These are phyloP conservation scores for Platynereis dumerilii DNA, from an alignment of 2,888 invertebrate genomes.

Conservation along the genomic window DNA sequence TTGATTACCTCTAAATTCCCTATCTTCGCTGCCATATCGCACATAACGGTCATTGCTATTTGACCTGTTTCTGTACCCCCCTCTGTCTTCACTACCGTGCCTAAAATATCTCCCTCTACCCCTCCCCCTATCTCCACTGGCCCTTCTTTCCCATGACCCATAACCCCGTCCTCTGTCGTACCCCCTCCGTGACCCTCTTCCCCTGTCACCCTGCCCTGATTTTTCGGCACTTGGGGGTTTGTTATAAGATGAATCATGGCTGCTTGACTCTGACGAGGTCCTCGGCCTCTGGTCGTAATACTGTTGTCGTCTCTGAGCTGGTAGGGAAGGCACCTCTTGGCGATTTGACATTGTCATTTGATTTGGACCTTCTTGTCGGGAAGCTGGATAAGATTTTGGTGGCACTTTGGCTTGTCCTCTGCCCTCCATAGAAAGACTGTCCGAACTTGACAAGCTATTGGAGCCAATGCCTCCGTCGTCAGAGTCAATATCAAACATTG, in stretches of 20 bases:
- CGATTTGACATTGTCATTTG: neutral
- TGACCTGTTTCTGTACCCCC: too few relatives aligned
- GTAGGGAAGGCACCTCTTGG: too few relatives aligned
- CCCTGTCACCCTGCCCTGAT: neutral
- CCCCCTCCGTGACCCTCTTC: neutral
- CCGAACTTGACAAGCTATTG: conserved; percentile 3
- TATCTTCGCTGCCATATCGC: too few relatives aligned
- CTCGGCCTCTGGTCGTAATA: too few relatives aligned
- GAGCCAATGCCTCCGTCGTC: conserved; percentile 4
- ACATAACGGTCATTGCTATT: too few relatives aligned
- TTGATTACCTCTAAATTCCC: too few relatives aligned
- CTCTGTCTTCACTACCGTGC: too few relatives aligned
- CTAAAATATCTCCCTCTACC: neutral
- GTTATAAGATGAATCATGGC: conserved; percentile 2
- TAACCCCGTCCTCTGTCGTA: neutral
- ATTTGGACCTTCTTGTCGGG: neutral
- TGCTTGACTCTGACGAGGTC: neutral
- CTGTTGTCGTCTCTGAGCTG: too few relatives aligned
- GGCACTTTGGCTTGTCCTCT: neutral
- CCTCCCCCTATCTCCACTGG: conserved; percentile 4
- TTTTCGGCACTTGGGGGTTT: neutral
- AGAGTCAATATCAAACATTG: neutral
- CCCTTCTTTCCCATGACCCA: neutral
- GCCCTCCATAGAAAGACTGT: neutral
- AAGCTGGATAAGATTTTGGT: too few relatives aligned